A percentile compares a stretch with the other conserved stretches of the same genome.
These are phyloP conservation scores for Notarius lentiginosus DNA, from an alignment of 2,113 vertebrate genomes.

Conservation along the genomic window DNA sequence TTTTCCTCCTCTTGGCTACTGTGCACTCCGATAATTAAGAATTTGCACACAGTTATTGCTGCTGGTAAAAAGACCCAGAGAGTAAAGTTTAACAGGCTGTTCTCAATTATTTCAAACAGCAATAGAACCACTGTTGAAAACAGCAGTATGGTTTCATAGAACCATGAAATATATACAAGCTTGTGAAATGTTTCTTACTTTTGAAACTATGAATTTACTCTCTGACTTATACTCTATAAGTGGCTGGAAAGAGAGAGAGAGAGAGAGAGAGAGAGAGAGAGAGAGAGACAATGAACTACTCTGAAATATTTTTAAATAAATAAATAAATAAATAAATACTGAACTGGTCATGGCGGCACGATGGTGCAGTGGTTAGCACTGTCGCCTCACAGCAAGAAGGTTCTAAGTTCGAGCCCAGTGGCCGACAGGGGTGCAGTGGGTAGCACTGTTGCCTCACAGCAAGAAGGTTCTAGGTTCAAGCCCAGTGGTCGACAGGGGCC, in stretches of 20 bases:
- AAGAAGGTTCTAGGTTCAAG: too few relatives aligned
- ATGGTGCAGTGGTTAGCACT: too few relatives aligned
- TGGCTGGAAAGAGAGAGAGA: background rate
- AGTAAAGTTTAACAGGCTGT: constrained; percentile 21
- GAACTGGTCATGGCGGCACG: too few relatives aligned
- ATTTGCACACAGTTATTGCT: constrained; percentile 3
- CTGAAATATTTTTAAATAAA: too few relatives aligned
- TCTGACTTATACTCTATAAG: background rate
- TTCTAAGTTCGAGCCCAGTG: too few relatives aligned
- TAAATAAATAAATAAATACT: too few relatives aligned
- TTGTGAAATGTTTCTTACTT: background rate
- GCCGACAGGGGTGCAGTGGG: too few relatives aligned
- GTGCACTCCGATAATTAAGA: constrained; percentile 33
- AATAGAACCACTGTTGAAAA: background rate
- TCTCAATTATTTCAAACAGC: constrained; percentile 11
- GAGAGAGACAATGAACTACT: background rate
- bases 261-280: background rate
- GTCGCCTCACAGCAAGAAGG: too few relatives aligned
- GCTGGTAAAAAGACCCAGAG: constrained; percentile 14
- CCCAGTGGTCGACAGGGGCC: too few relatives aligned
- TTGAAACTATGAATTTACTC: background rate
- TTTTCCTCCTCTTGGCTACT: constrained; percentile 41
- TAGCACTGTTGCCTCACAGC: too few relatives aligned
- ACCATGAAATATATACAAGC: constrained; percentile 16
- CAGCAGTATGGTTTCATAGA: background rate